Conservation (phyloP, 2,113 vertebrate genomes). For the Bos indicus region DNA sequence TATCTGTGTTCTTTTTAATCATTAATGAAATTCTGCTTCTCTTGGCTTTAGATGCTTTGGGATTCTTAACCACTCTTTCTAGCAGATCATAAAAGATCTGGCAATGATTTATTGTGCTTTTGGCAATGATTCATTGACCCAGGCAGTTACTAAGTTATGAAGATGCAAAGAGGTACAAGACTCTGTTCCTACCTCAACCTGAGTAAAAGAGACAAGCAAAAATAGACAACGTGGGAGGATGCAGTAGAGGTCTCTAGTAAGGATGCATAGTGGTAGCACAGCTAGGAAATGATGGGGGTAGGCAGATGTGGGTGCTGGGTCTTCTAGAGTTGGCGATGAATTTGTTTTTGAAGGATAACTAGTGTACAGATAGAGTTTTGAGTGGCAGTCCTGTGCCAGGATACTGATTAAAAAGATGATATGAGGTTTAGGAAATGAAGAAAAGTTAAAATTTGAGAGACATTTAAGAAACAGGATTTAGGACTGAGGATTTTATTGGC, state of each 20-base stretch:
- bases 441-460: background rate
- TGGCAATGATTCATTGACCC: background rate
- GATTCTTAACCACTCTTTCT: background rate
- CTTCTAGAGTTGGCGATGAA: background rate
- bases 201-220: background rate
- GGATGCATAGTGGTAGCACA: background rate
- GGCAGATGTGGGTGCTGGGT: too few relatives aligned
- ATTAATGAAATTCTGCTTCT: background rate
- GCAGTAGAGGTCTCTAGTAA: background rate
- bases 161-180: background rate
- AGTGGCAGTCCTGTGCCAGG: background rate
- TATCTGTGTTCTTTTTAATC: background rate
- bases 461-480: background rate
- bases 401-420: background rate
- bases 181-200: background rate
- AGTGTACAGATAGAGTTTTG: background rate
- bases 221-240: background rate
- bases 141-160: background rate
- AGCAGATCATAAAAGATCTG: background rate
- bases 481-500: background rate
- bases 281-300: background rate
- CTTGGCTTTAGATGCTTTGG: background rate
- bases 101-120: background rate
- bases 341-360: background rate
- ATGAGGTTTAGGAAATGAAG: background rate